Evolutionary conservation across 2,888 invertebrate genomes (phyloP).

Genomic region (Thereva nobilitata): DNA sequence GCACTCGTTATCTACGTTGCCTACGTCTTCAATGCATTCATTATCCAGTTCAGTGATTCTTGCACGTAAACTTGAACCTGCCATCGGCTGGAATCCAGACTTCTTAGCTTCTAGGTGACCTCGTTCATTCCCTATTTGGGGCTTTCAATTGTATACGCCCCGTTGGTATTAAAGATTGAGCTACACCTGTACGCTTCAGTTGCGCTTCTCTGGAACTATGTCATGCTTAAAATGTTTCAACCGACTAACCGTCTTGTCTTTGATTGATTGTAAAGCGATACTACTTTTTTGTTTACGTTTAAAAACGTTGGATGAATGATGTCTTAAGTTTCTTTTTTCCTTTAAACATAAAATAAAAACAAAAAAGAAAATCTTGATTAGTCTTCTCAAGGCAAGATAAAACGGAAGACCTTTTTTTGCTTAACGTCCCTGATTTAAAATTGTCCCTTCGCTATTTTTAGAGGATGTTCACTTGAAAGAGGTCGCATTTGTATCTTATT

Average conservation of each 20-base stretch:
- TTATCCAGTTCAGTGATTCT: constrained; percentile 9
- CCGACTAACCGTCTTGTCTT: neutral
- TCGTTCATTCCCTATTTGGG: constrained; percentile 17
- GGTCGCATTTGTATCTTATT: constrained; percentile 3
- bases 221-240: constrained; percentile 9
- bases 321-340: neutral
- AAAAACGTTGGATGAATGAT: constrained; percentile 8
- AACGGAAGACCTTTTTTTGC: constrained; percentile 16
- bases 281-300: constrained; percentile 6
- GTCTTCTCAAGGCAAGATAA: neutral
- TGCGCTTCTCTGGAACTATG: neutral
- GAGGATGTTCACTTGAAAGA: constrained; percentile 1
- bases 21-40: constrained; percentile 30
- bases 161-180: too few relatives aligned
- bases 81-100: constrained; percentile 4
- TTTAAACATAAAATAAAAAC: neutral
- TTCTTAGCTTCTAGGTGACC: constrained; percentile 24
- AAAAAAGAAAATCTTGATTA: too few relatives aligned
- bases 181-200: too few relatives aligned
- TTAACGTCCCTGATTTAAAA: constrained; percentile 18
- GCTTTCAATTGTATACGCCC: neutral
- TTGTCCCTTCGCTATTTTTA: constrained; percentile 24
- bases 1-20: neutral
- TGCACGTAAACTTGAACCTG: constrained; percentile 38
- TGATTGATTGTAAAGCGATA: constrained; percentile 21